Evolutionary conservation across 1,140 invertebrate genomes (phyloP), one percentile per base, ranked within the genome.

Genomic region (Samia ricini): DNA sequence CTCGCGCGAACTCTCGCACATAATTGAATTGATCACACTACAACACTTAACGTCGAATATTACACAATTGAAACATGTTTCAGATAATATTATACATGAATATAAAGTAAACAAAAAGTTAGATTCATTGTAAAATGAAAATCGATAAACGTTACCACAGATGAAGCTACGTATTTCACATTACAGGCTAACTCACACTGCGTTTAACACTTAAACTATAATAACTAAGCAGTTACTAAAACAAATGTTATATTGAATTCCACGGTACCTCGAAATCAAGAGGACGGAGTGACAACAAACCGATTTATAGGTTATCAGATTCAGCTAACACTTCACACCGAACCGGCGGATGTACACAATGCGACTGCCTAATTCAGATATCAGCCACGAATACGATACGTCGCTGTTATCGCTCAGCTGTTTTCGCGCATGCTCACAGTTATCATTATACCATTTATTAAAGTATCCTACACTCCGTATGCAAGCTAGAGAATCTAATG

Each of bases 51-150:
- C 74, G 72, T 68, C 74, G 74, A 83, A 85, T 68, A 73, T 68
- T 72, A 68, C 84, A 81, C 79, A 83, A 77, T 64, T 71, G 74
- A 56, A 76, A 79, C 71, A 81, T 74, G 63, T 77, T 65, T 73
- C 70, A 69, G 65, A 76, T 67, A 79, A 76, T 66, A 69, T 85
- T 79, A 83, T 68, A 79, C 72, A 72, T 75, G 60, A 81, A 77
- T 82, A 79, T 74, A 79, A 86, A 86, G 83, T 89, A 88, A 89
- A 86, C 81, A 87, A 89, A 83, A 88, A 82, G 76, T 83, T 78
- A 85, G 72, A 68, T 76, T 88, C 88, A 90, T 90, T 80, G 80
- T 88, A 81, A 83, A 83, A 83, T 83, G 71, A 89, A 90, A 90
- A 89, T 90, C 88, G 78, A 89, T 90, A 88, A 83, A 81, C 72